phyloP scores from a whole-genome alignment of 2,797 vertebrate species.

The Carduelis carduelis region DNA sequence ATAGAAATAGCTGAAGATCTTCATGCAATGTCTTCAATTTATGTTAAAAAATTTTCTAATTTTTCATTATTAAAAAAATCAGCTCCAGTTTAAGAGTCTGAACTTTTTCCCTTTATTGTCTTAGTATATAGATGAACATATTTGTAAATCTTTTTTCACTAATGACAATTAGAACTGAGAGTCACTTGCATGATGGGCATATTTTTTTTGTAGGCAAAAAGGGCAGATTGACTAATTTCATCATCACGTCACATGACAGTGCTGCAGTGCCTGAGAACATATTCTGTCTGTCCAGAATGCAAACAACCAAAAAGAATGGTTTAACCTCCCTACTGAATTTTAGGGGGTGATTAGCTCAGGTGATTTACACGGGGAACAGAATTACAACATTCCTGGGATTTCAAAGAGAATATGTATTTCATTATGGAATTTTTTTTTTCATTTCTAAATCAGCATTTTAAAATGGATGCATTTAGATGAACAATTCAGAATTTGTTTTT shows the following conservation, averaged over 20 bases:
- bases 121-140: neutral
- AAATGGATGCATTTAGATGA: neutral
- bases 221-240: neutral
- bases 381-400: neutral
- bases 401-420: neutral
- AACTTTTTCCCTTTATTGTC: neutral
- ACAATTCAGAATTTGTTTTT: neutral
- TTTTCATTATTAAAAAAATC: neutral
- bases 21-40: neutral
- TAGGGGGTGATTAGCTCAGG: neutral
- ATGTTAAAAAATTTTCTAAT: neutral
- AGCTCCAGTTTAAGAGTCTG: neutral
- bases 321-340: neutral
- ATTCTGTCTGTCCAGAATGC: neutral
- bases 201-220: neutral
- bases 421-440: neutral
- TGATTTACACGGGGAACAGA: neutral
- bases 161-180: neutral
- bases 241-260: neutral
- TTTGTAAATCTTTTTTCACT: neutral
- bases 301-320: neutral
- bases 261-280: neutral
- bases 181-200: neutral
- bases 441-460: neutral
- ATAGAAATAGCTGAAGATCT: neutral